Evolutionary conservation across 1,140 invertebrate genomes (phyloP).

Genomic region (Eupristina koningsbergeri): DNA sequence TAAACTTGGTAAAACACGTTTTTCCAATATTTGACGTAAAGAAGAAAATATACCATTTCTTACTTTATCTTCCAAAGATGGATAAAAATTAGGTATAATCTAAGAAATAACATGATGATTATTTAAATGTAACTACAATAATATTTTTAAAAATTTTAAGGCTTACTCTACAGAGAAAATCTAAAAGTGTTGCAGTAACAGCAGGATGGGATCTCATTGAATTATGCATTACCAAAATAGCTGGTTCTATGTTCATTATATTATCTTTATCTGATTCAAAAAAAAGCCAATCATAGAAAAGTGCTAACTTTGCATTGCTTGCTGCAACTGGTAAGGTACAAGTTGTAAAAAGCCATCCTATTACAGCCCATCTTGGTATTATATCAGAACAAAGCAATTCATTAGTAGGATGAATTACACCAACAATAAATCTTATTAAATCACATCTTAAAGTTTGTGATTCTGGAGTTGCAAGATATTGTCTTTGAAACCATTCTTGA

Average conservation of each 20-base stretch:
- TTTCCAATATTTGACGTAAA: conserved; percentile 93
- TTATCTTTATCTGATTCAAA: conserved; percentile 96
- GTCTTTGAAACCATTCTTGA: conserved; percentile 98
- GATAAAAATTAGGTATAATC: conserved; percentile 95
- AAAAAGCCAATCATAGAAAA: conserved; percentile 98
- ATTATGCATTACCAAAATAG: conserved; percentile 97
- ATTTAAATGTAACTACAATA: background rate
- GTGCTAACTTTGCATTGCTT: conserved; percentile 94
- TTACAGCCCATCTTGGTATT: conserved; percentile 98
- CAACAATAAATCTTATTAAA: conserved; percentile 97
- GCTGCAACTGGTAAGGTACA: conserved; percentile 95
- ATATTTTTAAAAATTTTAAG: conserved; percentile 35
- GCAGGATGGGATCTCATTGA: conserved; percentile 96
- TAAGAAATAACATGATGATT: conserved; percentile 70
- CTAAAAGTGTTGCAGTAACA: conserved; percentile 93
- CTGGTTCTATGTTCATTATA: conserved; percentile 99
- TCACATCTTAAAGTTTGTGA: conserved; percentile 95
- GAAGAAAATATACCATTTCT: conserved; percentile 92
- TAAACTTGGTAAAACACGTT: conserved; percentile 91
- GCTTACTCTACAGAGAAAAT: conserved; percentile 91
- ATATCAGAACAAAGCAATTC: conserved; percentile 98
- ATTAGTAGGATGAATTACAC: conserved; percentile 97
- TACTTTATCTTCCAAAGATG: conserved; percentile 87
- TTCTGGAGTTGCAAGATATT: conserved; percentile 97
- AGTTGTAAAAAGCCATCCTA: conserved; percentile 97